A percentile compares a stretch with the other conserved stretches of the same genome.
phyloP scores from a whole-genome alignment of 1,140 invertebrate genomes.

The Phenacoccus solenopsis region DNA sequence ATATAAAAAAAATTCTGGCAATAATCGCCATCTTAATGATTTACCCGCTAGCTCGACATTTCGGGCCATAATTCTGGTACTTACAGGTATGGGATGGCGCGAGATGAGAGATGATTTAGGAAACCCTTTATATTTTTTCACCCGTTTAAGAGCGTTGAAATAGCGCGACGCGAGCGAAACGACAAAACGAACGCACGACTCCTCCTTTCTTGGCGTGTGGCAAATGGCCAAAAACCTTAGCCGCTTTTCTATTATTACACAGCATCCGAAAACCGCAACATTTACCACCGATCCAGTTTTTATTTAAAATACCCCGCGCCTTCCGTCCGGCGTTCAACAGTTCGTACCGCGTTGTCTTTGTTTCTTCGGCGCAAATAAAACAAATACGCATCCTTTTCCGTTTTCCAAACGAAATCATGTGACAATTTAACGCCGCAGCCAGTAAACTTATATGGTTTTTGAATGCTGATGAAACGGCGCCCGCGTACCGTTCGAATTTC shows the following conservation, averaged over 20 bases:
- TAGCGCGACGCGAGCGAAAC: background rate
- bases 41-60: background rate
- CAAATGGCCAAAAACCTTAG: background rate
- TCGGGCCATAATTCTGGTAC: background rate
- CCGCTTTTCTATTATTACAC: background rate
- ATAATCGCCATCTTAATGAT: background rate
- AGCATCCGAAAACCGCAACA: slow-evolving; percentile 1
- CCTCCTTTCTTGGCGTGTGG: background rate
- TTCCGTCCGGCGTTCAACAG: background rate
- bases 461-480: no score
- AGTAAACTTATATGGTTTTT: no score
- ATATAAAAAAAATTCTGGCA: background rate
- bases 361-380: no score
- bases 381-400: no score
- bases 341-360: background rate
- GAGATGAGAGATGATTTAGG: background rate
- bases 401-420: no score
- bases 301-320: background rate
- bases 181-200: background rate
- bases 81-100: no score
- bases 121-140: background rate
- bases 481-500: no score
- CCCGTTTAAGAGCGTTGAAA: background rate
- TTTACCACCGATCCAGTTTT: background rate
- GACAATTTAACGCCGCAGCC: no score